Conservation (phyloP, 2,797 vertebrate species). For the Scyliorhinus canicula region DNA sequence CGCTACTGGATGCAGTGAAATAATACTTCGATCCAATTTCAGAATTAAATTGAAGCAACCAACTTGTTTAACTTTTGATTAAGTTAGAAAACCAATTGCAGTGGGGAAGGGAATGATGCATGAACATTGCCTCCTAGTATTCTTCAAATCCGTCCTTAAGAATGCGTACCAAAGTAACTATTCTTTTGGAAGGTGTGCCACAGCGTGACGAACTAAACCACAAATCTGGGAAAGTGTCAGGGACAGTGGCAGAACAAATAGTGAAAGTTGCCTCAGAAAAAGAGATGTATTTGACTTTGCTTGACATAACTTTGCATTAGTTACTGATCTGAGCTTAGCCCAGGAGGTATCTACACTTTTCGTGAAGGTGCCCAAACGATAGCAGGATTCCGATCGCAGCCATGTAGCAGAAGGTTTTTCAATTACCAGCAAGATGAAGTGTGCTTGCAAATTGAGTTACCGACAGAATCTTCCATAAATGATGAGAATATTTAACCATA, state of each 20-base stretch:
- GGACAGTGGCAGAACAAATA: not conserved
- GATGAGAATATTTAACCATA: not conserved
- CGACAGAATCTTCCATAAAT: not conserved
- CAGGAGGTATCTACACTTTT: not conserved
- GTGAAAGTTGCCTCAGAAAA: not conserved
- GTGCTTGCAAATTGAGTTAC: not conserved
- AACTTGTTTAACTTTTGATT: not conserved
- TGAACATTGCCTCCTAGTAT: not conserved
- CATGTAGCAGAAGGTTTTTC: not conserved
- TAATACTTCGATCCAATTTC: not conserved
- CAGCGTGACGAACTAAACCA: not conserved
- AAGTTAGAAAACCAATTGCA: not conserved
- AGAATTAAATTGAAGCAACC: not conserved
- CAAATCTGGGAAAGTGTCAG: not conserved
- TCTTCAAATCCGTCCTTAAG: not conserved
- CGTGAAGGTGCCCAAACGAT: not conserved
- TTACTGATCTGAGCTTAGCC: conserved; percentile 1
- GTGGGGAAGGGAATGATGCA: not conserved
- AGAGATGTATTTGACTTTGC: not conserved
- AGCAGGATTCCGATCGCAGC: not conserved
- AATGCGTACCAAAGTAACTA: not conserved
- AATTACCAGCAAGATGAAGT: not conserved
- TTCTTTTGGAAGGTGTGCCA: not conserved
- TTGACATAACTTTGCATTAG: not conserved
- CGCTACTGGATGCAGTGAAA: not conserved